These are phyloP conservation scores for Aphrophora alni DNA, from an alignment of 2,888 invertebrate genomes.

Conservation along the genomic window DNA sequence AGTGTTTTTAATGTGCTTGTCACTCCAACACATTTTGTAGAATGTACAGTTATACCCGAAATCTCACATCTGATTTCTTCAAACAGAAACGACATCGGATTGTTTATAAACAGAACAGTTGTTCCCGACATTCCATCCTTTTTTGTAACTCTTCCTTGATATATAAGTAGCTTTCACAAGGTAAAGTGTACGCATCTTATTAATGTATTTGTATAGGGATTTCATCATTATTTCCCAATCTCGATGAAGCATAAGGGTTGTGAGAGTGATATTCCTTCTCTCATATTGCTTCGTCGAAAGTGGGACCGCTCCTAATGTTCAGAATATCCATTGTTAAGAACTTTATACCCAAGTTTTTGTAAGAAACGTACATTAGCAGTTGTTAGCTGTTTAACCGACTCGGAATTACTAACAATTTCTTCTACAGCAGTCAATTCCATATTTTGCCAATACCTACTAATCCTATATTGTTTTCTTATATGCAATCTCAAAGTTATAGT, in stretches of 20 bases:
- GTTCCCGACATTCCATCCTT: background rate
- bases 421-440: background rate
- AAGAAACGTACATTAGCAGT: slow-evolving; percentile 18
- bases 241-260: slow-evolving; percentile 50
- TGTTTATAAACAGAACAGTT: slow-evolving; percentile 27
- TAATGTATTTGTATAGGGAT: slow-evolving; percentile 53
- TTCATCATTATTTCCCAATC: slow-evolving; percentile 53
- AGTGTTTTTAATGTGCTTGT: slow-evolving; percentile 34
- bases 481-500: slow-evolving; percentile 10
- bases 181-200: slow-evolving; percentile 51
- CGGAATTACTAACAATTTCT: background rate
- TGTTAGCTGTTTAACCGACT: background rate
- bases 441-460: background rate
- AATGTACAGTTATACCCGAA: slow-evolving; percentile 36
- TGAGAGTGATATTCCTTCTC: slow-evolving; percentile 47
- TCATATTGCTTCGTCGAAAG: slow-evolving; percentile 39
- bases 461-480: background rate
- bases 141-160: slow-evolving; percentile 38
- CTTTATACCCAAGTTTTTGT: slow-evolving; percentile 2
- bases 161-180: slow-evolving; percentile 49
- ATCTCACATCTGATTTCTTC: slow-evolving; percentile 35
- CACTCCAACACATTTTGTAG: slow-evolving; percentile 29
- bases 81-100: slow-evolving; percentile 34
- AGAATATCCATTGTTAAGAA: slow-evolving; percentile 23
- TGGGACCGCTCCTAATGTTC: slow-evolving; percentile 24